These are phyloP conservation scores for Maniola jurtina DNA, from an alignment of 1,140 invertebrate species.

Conservation along the genomic window DNA sequence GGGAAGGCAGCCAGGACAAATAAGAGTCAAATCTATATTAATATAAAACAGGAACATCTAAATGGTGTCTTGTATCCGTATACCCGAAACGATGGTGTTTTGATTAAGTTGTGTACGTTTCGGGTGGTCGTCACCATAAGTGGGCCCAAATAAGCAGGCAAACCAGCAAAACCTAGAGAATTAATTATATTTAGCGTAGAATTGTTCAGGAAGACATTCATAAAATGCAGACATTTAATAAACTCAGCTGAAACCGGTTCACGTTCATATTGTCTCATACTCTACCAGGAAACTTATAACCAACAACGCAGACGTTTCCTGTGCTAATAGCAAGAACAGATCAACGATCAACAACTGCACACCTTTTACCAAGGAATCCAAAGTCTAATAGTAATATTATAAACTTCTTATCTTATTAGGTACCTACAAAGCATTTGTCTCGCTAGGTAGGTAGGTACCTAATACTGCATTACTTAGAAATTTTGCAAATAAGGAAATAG, in stretches of 20 bases:
- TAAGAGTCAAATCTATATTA: conserved; percentile 28
- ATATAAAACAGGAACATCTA: conserved; percentile 3
- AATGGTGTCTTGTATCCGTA: neutral
- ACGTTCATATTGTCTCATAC: conserved; percentile 4
- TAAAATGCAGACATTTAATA: conserved; percentile 5
- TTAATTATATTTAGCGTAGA: neutral
- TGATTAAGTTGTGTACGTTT: neutral
- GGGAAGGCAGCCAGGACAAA: conserved; percentile 62
- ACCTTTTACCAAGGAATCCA: conserved; percentile 5
- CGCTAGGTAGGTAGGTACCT: neutral
- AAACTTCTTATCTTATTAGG: neutral
- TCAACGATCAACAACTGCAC: conserved; percentile 3
- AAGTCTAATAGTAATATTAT: neutral
- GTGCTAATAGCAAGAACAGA: conserved; percentile 7
- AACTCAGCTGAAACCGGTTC: conserved; percentile 6
- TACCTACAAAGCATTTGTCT: neutral
- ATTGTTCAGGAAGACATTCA: neutral
- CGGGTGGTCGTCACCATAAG: too few species aligned
- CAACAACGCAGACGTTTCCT: conserved; percentile 2
- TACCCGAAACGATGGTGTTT: neutral
- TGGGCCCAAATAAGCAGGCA: too few species aligned
- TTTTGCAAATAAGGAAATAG: conserved; percentile 64
- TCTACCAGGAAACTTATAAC: conserved; percentile 1
- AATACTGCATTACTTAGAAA: too few species aligned
- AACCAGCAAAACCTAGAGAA: too few species aligned